Evolutionary conservation across 2,797 vertebrate species (phyloP), one percentile per base, ranked within the genome.

Genomic region (Pantherophis alleghaniensis): DNA sequence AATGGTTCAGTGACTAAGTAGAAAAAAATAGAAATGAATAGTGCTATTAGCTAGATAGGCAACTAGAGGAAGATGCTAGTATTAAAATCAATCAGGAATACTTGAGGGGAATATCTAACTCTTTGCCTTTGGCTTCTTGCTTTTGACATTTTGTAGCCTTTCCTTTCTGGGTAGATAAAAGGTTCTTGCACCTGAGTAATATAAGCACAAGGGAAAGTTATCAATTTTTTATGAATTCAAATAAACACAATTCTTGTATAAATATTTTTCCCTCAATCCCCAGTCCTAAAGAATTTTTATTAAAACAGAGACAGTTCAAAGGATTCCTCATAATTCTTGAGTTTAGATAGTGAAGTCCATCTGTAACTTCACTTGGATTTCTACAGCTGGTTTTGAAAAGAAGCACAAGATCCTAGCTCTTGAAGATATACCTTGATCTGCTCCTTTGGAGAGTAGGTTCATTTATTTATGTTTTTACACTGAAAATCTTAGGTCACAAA

Each of bases 401-500:
- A 51, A 92, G 3, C 24, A 32, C 7, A 53, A 32, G 53, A 51
- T 79, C 66, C 47, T 92, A 60, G 37, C 42, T 20, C 42, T 83
- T 79, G 24, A 60, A 28, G 26, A 20, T 57, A 88, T 13, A 57
- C 37, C 24, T 59, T 83, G 32, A 57, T 79, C 28, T 83, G 20
- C 51, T 89, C 56, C 56, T 69, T 83, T n/a, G 11, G 56, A 57
- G 42, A 24, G 51, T 37, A 51, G 55, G 55, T 93, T 42, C 16
- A 66, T 24, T 93, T 88, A 53, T 74, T 61, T 61, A 42, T 60
- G 18, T 88, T 32, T 86, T 57, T 90, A 57, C 56, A n/a, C 14
- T 83, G 88, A 53, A 87, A 69, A 53, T 90, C 92, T 90, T 86
- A 93, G 59, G 79, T 90, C 61, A 37, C 53, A 59, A n/a, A 47